These are phyloP conservation scores for Albula glossodonta DNA, from an alignment of 2,113 vertebrate genomes.

Conservation along the genomic window DNA sequence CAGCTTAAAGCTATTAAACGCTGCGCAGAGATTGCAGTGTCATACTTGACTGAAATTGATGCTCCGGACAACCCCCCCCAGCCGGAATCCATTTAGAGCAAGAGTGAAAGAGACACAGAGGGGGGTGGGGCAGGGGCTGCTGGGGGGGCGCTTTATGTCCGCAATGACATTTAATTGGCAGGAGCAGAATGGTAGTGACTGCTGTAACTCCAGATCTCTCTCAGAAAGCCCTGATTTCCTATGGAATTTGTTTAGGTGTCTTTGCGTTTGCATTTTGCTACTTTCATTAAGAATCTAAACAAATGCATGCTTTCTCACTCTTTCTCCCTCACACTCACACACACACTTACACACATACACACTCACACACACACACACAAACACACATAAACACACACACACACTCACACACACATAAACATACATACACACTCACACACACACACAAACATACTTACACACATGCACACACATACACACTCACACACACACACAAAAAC, in stretches of 20 bases:
- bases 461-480: background rate
- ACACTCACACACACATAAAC: too few species aligned
- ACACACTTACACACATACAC: background rate
- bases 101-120: background rate
- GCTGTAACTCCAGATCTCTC: background rate
- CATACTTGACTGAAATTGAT: conserved; percentile 69
- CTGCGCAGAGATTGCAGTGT: conserved; percentile 73
- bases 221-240: background rate
- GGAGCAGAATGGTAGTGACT: conserved; percentile 15
- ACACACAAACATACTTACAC: too few species aligned
- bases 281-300: background rate
- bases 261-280: background rate
- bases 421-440: too few species aligned
- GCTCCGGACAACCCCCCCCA: conserved; percentile 56
- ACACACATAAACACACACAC: background rate
- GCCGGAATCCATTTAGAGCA: conserved; percentile 45
- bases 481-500: too few species aligned
- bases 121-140: background rate
- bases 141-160: background rate
- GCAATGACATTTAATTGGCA: conserved; percentile 3
- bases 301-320: conserved; percentile 2
- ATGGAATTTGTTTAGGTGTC: background rate
- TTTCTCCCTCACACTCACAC: background rate
- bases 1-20: conserved; percentile 55
- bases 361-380: background rate